A percentile compares a stretch with the other conserved stretches of the same genome.
These are phyloP conservation scores for Apodemia mormo DNA, from an alignment of 2,888 invertebrate species.

Conservation along the genomic window DNA sequence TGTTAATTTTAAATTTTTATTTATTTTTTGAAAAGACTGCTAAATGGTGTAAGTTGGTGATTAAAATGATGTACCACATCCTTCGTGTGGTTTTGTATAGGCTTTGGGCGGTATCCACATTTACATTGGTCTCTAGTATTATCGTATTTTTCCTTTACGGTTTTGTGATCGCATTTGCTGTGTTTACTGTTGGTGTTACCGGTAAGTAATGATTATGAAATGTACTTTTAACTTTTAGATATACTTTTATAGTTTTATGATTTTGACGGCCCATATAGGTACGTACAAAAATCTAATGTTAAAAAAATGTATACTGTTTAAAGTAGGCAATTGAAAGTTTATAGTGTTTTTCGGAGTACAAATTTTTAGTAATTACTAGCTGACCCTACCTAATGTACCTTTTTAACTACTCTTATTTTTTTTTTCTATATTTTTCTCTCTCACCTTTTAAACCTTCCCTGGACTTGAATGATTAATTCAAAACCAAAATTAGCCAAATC, in stretches of 20 bases:
- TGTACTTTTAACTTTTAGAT: not conserved
- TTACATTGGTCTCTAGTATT: constrained; percentile 87
- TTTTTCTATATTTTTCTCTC: no score
- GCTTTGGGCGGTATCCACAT: constrained; percentile 90
- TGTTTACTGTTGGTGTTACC: constrained; percentile 86
- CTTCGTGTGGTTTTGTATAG: constrained; percentile 82
- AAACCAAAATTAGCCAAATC: no score
- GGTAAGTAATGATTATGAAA: constrained; percentile 74
- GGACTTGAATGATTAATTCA: no score
- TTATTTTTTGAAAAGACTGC: constrained; percentile 11
- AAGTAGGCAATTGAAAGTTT: no score
- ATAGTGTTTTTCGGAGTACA: no score
- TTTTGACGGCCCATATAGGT: not conserved
- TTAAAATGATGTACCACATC: constrained; percentile 59
- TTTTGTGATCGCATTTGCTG: constrained; percentile 85
- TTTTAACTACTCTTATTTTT: no score
- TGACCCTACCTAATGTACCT: no score
- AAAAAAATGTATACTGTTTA: no score
- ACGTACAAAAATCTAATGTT: no score
- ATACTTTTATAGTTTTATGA: not conserved
- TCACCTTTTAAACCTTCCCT: no score
- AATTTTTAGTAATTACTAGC: no score
- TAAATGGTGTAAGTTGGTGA: constrained; percentile 7
- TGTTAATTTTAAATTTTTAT: constrained; percentile 19
- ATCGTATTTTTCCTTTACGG: constrained; percentile 93